Base-by-base conservation (phyloP, 2,113 vertebrate genomes). In the Urocynchramus pylzowi region DNA sequence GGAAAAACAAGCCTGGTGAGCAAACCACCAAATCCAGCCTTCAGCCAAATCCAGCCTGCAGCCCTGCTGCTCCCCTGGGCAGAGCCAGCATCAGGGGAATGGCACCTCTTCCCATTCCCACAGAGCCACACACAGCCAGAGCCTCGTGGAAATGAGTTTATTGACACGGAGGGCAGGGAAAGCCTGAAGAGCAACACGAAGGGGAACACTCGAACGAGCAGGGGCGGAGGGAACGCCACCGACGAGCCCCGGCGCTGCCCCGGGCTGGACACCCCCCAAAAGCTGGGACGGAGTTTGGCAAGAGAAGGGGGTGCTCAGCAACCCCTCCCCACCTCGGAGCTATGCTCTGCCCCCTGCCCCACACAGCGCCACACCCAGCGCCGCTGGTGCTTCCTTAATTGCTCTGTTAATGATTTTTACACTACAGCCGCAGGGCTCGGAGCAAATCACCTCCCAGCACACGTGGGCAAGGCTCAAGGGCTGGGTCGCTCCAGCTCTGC, bases 131-230 rank as follows among this genome's bases (percentile, higher is more conserved):
- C 67, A 1, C 54, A 88, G 82, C 67, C 65, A 24, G 39, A 37
- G 75, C 45, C 9, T 53, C 0, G 22, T 94, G 94, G 95, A 96
- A 94, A 95, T 96, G 89, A 87, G 41, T 97, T 97, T 97, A 97
- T 97, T 97, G 96, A 91, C 80, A 92, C 6, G 7, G 93, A 84
- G 3, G 63, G 92, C 91, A 90, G 94, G 82, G 9, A 92, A 90
- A 97, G 93, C 87, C 59, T 87, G 77, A 61, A 80, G 83, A 95
- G 89, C 84, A 95, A 80, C 88, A 93, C 92, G 42, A 82, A 12
- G 24, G 5, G 85, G 5, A 83, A 81, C 77, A 75, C 80, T 64
- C 9, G 5, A 79, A 21, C 8, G 70, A 89, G 87, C 53, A 17
- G 87, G 95, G 86, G 73, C 8, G 28, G 71, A 53, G 84, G 54